Percentiles rank a stretch among this genome's conserved stretches.
Evolutionary conservation across 35 echinoderm and acorn worm genomes (phyloP).

Genomic region (Amphiura filiformis): DNA sequence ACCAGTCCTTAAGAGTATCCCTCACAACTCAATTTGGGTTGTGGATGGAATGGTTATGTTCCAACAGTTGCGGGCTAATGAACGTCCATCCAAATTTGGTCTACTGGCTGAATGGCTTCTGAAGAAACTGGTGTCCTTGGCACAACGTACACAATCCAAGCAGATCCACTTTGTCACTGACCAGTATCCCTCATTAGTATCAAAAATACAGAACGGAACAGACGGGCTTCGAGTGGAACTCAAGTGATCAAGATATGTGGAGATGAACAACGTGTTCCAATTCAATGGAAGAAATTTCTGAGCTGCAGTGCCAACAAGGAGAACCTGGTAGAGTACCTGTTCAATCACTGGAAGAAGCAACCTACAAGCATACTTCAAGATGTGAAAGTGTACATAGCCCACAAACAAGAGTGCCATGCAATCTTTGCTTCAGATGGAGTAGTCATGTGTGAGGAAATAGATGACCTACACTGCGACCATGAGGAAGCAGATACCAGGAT

Average conservation of each 20-base stretch:
- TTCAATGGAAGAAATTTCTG: neutral
- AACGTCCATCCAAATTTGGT: neutral
- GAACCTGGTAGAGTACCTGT: conserved; percentile 37
- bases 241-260: neutral
- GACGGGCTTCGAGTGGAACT: too few relatives aligned
- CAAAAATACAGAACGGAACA: too few relatives aligned
- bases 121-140: neutral
- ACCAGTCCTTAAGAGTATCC: too few relatives aligned
- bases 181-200: conserved; percentile 19
- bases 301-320: conserved; percentile 45
- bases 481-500: conserved; percentile 76
- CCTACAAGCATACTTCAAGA: neutral
- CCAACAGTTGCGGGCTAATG: too few relatives aligned
- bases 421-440: neutral
- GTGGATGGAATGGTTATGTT: too few relatives aligned
- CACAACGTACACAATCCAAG: neutral
- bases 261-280: too few relatives aligned
- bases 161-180: conserved; percentile 12
- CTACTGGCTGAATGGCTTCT: too few relatives aligned
- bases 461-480: conserved; percentile 20
- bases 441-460: conserved; percentile 18
- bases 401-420: conserved; percentile 53
- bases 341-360: conserved; percentile 5
- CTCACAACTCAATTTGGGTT: neutral
- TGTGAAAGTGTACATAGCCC: conserved; percentile 59